phyloP scores from a whole-genome alignment of 2,888 invertebrate genomes.

The Xestia rhomboidea region DNA sequence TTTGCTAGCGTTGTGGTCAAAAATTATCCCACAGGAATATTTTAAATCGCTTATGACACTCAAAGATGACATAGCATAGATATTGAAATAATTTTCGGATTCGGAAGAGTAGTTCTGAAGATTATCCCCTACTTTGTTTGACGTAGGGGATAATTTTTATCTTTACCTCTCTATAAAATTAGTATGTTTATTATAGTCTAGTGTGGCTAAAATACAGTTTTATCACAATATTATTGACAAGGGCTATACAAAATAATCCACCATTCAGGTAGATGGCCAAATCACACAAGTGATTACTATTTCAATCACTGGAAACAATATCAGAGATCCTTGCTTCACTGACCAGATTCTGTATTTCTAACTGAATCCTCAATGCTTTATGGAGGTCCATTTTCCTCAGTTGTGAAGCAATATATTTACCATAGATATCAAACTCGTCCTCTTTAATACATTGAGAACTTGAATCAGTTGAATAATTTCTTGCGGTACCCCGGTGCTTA shows the following conservation, averaged over 20 bases:
- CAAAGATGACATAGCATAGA: too few relatives aligned
- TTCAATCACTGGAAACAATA: constrained; percentile 62
- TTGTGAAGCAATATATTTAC: constrained; percentile 82
- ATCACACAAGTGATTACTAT: not conserved
- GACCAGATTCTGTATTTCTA: constrained; percentile 80
- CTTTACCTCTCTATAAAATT: too few relatives aligned
- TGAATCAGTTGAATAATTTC: constrained; percentile 67
- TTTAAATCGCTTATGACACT: not conserved
- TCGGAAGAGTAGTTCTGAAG: not conserved
- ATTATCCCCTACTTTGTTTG: too few relatives aligned
- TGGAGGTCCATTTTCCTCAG: constrained; percentile 78
- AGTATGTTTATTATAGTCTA: not conserved
- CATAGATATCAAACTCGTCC: constrained; percentile 85
- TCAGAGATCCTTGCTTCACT: constrained; percentile 80
- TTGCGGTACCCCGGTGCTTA: constrained; percentile 69
- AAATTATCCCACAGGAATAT: not conserved
- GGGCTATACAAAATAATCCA: constrained; percentile 5
- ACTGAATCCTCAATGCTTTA: constrained; percentile 78
- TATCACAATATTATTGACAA: constrained; percentile 38
- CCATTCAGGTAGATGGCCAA: not conserved
- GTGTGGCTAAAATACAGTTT: constrained; percentile 26
- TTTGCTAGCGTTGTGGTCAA: not conserved
- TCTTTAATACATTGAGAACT: constrained; percentile 68
- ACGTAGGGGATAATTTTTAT: too few relatives aligned
- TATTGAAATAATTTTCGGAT: not conserved